phyloP scores from a whole-genome alignment of 1,140 invertebrate genomes.

The Calephelis virginiensis region DNA sequence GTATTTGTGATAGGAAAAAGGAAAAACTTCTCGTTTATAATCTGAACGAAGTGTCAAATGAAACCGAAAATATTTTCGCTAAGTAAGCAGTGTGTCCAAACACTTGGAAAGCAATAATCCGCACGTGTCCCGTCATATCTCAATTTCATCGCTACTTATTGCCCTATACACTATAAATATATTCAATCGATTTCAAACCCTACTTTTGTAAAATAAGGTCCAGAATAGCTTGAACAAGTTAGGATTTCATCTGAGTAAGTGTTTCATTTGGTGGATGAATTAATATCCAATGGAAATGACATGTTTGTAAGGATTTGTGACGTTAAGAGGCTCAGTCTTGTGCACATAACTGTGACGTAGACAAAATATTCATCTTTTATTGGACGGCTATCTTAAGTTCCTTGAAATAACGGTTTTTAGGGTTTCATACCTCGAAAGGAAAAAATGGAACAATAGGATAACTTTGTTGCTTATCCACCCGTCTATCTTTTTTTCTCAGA shows the following conservation, averaged over 20 bases:
- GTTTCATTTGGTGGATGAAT: slow-evolving; percentile 44
- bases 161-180: slow-evolving; percentile 36
- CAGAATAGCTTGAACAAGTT: not conserved
- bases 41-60: not conserved
- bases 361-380: too few relatives aligned
- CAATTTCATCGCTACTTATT: slow-evolving; percentile 51
- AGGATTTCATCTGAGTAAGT: slow-evolving; percentile 20
- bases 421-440: too few relatives aligned
- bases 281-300: slow-evolving; percentile 54
- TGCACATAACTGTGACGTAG: not conserved
- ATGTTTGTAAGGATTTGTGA: slow-evolving; percentile 28
- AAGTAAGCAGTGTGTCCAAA: slow-evolving; percentile 56
- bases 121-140: slow-evolving; percentile 66
- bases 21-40: not conserved
- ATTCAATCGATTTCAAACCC: slow-evolving; percentile 22
- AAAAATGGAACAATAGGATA: too few relatives aligned
- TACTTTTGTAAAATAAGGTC: not conserved
- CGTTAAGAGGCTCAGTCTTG: not conserved
- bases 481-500: too few relatives aligned
- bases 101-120: slow-evolving; percentile 67
- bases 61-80: slow-evolving; percentile 6
- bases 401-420: too few relatives aligned
- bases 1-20: too few relatives aligned
- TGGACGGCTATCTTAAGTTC: too few relatives aligned
- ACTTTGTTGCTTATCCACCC: too few relatives aligned